Base-by-base conservation (phyloP, 2,888 invertebrate genomes). In the Megaustenia siamemsis region DNA sequence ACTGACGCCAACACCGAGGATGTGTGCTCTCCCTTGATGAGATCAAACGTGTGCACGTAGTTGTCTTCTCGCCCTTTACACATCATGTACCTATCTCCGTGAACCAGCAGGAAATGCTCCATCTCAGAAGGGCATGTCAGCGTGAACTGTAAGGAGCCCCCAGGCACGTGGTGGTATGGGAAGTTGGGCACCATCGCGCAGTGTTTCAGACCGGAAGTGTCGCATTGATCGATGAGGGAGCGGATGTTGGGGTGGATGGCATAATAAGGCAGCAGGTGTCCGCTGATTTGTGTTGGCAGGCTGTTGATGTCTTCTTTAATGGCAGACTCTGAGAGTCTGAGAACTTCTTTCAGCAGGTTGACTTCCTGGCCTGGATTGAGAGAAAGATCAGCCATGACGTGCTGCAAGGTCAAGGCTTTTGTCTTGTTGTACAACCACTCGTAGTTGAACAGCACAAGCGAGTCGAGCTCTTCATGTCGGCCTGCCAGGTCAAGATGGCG, bases 401-500 rank as follows among this genome's bases (percentile, higher is more conserved):
- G 92, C 76, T 92, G 76, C 81, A 94, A 82, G 0, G 93, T 93
- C 32, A 93, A 86, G 0, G 93, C 93, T 83, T 91, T 92, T 18
- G 92, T 92, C 86, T 93, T 94, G 88, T 90, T 92, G 88, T 92
- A 92, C 73, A 94, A 85, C 93, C 93, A 94, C 78, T 93, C 93
- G 84, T 93, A 94, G 86, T 91, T 93, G 87, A 94, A 94, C 43
- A 93, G 88, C 8, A 93, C 92, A 21, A 90, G 85, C 21, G 84
- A 85, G 83, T 93, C 91, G n/a, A 94, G 88, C 85, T 94, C 93
- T 6, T 91, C 88, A 45, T 91, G 85, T 24, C 93, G 86, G n/a
- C 93, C 93, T 1, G 93, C 90, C 8, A 91, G 88, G 79, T 89
- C 90, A 76, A 94, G 89, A 86, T 93, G 93, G 8, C 91, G 87